These are phyloP conservation scores for Gobio gobio DNA, from an alignment of 2,113 vertebrate species.

Conservation along the genomic window DNA sequence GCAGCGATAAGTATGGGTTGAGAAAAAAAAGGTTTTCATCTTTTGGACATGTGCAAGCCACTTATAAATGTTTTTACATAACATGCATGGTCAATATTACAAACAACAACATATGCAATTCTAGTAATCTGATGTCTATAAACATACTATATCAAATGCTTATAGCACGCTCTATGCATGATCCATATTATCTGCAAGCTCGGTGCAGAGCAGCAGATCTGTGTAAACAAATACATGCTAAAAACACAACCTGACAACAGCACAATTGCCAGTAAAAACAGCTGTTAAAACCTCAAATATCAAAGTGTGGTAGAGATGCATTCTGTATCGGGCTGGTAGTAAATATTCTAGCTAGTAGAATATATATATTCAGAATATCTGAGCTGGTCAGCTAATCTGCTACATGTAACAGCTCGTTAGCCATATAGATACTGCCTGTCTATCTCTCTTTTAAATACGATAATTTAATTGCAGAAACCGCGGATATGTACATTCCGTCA, in stretches of 20 bases:
- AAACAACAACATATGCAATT: neutral
- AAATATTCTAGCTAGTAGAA: neutral
- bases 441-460: neutral
- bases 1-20: neutral
- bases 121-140: neutral
- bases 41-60: neutral
- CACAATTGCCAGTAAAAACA: neutral
- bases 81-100: neutral
- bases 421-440: neutral
- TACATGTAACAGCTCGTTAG: slow-evolving; percentile 31
- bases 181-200: neutral
- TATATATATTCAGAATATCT: neutral
- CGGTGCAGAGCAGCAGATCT: slow-evolving; percentile 11
- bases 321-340: neutral
- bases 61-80: neutral
- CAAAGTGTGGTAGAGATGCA: neutral
- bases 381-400: slow-evolving; percentile 33
- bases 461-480: neutral
- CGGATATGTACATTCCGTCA: neutral
- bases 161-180: neutral
- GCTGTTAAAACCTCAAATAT: neutral
- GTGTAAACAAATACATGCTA: slow-evolving; percentile 33
- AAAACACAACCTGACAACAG: neutral
- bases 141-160: neutral
- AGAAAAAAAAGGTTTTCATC: neutral